Base-by-base conservation (phyloP, 2,888 invertebrate genomes). In the Ceratothoa steindachneri region DNA sequence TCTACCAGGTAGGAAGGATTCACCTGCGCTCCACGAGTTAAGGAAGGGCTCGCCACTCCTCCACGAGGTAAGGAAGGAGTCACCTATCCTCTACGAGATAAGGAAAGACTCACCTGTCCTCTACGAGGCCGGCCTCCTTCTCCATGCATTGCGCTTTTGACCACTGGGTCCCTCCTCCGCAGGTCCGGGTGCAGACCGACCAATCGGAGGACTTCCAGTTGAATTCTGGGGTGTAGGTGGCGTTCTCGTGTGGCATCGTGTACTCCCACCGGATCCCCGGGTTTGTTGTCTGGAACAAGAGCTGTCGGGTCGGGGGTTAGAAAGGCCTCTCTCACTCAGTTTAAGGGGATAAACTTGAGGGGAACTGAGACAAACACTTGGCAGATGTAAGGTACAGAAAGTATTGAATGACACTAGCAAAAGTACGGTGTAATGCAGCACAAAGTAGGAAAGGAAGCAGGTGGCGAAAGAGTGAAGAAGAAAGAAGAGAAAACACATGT, bases 221-320 rank as follows among this genome's bases (percentile, higher is more conserved):
- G 85, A 90, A 90, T 80, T 87, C 87, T 0, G 88, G 88, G 27
- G 84, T 84, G 67, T 88, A 85, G 41, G 85, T 85, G 9, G 86
- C 86, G 82, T 90, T 87, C 72, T 86, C 86, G 81, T 88, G 89
- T 55, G 88, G 88, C 80, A 91, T 88, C 0, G 91, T 93, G 86
- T 93, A 95, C 84, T 93, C 92, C 85, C 92, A 93, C 88, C 88
- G 88, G 41, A 95, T 88, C 67, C 93, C 93, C 0, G 92, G 91
- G 84, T 93, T 93, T 71, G 83, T 81, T 0, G 84, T 90, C 82
- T 90, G 89, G 84, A 90, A 90, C 81, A 92, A 88, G 72, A 91
- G 87, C 90, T 90, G 83, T 2, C n/a, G n/a, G n/a, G n/a, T n/a
- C n/a, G 82, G 3, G 12, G 27, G 0, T 15, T 30, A 27, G n/a